Base-by-base conservation (phyloP, 2,888 invertebrate genomes). In the Spisula solida region DNA sequence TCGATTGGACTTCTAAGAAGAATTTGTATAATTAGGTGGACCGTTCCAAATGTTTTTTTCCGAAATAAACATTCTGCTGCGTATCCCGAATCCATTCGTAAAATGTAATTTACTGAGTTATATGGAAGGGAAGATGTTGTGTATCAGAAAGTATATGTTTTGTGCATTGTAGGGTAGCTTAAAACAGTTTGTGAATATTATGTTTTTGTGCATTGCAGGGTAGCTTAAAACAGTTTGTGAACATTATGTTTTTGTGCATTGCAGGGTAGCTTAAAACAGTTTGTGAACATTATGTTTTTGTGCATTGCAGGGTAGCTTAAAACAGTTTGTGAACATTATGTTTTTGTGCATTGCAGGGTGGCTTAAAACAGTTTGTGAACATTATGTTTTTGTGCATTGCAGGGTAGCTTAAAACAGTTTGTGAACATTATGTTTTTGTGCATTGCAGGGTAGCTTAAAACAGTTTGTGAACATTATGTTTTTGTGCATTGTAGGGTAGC, bases 11-110 rank as follows among this genome's bases (percentile, higher is more conserved):
- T 47, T 66, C 18, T 29, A 48, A 48, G 75, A 51, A 83, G 75
- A 83, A 75, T 83, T 83, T 48, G 75, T 83, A 75, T 75, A 83
- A 83, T 83, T 83, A 83, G 75, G 34, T 83, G 56, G 70, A n/a
- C n/a, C 25, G 75, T 82, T 82, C 25, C 25, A 25, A 82, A 66
- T 70, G 66, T 82, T 66, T 83, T 41, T 82, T 83, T 51, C 48
- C 48, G 70, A 75, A 51, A 75, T 83, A 70, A 83, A 70, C 75
- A 83, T 75, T 51, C 48, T 10, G 48, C 41, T 66, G 66, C 31
- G 66, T 55, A 41, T 60, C 66, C 47, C 78, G 75, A 75, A 48
- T 84, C 84, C 78, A 47, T 84, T 70, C 34, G 78, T 84, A 84
- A 84, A 78, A 78, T 70, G 48, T 84, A 84, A 84, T 84, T 78